These are phyloP conservation scores for Formica exsecta DNA, from an alignment of 1,140 invertebrate genomes.

Conservation along the genomic window DNA sequence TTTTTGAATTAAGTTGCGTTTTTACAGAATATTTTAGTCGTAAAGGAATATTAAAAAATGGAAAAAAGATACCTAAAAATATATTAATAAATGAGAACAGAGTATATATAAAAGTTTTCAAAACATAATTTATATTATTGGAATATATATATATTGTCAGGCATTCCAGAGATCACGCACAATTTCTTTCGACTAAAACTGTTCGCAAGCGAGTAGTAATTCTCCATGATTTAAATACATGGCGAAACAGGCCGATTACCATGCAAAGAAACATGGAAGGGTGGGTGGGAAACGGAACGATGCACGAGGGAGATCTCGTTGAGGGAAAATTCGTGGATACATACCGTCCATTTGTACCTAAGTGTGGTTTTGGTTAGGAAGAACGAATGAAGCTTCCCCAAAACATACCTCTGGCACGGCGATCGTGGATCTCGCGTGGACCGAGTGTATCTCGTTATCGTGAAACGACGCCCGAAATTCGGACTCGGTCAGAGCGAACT, in stretches of 20 bases:
- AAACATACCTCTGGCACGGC: slow-evolving; percentile 84
- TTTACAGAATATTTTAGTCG: neutral
- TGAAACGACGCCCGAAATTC: slow-evolving; percentile 29
- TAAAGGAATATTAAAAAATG: neutral
- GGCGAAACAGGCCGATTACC: slow-evolving; percentile 43
- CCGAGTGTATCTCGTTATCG: slow-evolving; percentile 38
- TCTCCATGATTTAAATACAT: slow-evolving; percentile 28
- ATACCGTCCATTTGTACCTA: slow-evolving; percentile 63
- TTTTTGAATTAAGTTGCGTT: neutral
- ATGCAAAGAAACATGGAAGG: slow-evolving; percentile 28
- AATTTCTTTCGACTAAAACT: neutral
- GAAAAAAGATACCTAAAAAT: too few relatives aligned
- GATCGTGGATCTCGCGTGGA: slow-evolving; percentile 77
- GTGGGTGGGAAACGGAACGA: slow-evolving; percentile 29
- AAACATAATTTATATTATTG: neutral
- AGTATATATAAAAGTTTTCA: neutral
- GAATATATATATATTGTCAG: neutral
- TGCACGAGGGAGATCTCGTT: slow-evolving; percentile 43
- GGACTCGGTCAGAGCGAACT: slow-evolving; percentile 8
- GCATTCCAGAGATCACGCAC: slow-evolving; percentile 17
- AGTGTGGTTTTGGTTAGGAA: slow-evolving; percentile 83
- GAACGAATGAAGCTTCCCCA: slow-evolving; percentile 84
- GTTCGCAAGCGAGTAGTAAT: slow-evolving; percentile 28
- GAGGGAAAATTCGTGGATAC: slow-evolving; percentile 49
- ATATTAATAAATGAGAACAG: too few relatives aligned